Percentiles rank a stretch among this genome's conserved stretches.
Evolutionary conservation across 1,140 invertebrate species (phyloP).

Genomic region (Eueides isabella): DNA sequence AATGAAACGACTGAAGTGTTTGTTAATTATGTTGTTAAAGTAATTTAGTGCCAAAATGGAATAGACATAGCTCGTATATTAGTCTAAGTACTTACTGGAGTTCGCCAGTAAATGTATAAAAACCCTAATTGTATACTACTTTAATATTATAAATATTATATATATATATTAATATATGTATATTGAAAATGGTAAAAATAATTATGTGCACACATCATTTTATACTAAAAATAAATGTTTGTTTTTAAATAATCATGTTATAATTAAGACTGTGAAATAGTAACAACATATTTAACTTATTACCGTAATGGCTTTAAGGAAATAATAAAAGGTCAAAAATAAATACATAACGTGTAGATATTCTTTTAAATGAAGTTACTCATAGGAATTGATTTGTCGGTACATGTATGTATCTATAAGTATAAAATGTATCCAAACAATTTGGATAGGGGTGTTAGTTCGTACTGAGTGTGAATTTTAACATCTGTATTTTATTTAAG

Average conservation of each 20-base stretch:
- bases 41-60: constrained; percentile 43
- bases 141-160: constrained; percentile 21
- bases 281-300: constrained; percentile 16
- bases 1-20: constrained; percentile 54
- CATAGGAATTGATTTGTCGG: constrained; percentile 36
- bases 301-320: constrained; percentile 23
- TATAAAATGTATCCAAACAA: constrained; percentile 18
- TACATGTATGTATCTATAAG: constrained; percentile 6
- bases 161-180: constrained; percentile 3
- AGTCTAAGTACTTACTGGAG: constrained; percentile 25
- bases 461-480: constrained; percentile 47
- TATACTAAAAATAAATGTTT: constrained; percentile 29
- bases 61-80: constrained; percentile 34
- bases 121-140: constrained; percentile 23
- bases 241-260: constrained; percentile 19
- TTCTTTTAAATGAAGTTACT: constrained; percentile 10
- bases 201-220: constrained; percentile 29
- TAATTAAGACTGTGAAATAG: constrained; percentile 23
- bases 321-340: not conserved
- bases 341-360: not conserved
- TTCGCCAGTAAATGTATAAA: constrained; percentile 29
- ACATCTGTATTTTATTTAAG: constrained; percentile 40
- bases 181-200: constrained; percentile 7
- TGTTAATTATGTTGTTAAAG: constrained; percentile 44
- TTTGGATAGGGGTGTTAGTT: constrained; percentile 39